Evolutionary conservation across 2,888 invertebrate species (phyloP).

Genomic region (Trisateles emortualis): DNA sequence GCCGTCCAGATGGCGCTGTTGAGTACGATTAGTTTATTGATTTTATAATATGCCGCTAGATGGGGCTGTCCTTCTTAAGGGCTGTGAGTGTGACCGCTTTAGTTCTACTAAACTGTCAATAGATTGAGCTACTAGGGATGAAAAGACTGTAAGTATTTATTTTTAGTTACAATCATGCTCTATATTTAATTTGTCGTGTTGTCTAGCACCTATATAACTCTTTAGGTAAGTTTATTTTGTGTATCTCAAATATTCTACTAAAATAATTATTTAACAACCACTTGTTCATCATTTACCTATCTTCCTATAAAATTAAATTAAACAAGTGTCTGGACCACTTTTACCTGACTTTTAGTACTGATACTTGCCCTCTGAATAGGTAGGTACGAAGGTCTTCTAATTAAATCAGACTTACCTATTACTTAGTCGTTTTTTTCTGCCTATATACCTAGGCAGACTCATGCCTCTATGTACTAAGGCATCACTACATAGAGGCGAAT

Average conservation of each 20-base stretch:
- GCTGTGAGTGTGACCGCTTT: constrained; percentile 23
- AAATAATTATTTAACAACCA: no score
- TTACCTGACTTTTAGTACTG: no score
- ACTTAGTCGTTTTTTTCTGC: no score
- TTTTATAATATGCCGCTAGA: constrained; percentile 62
- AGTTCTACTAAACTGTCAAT: constrained; percentile 53
- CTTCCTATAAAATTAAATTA: no score
- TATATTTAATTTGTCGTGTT: background rate
- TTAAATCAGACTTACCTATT: no score
- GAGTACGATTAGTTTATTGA: constrained; percentile 45
- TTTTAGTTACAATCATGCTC: constrained; percentile 14
- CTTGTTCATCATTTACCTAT: background rate
- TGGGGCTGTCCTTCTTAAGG: constrained; percentile 57
- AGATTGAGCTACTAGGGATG: constrained; percentile 66
- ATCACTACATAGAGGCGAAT: no score
- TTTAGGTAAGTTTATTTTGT: background rate
- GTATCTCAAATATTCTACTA: background rate
- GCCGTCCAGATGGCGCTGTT: constrained; percentile 67
- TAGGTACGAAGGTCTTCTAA: no score
- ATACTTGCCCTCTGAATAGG: no score
- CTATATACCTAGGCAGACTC: no score
- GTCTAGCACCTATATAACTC: background rate
- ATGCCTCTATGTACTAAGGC: no score
- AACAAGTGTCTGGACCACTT: no score
- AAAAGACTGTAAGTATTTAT: constrained; percentile 53